Evolutionary conservation across 2,888 invertebrate genomes (phyloP).

Genomic region (Diaperis boleti): DNA sequence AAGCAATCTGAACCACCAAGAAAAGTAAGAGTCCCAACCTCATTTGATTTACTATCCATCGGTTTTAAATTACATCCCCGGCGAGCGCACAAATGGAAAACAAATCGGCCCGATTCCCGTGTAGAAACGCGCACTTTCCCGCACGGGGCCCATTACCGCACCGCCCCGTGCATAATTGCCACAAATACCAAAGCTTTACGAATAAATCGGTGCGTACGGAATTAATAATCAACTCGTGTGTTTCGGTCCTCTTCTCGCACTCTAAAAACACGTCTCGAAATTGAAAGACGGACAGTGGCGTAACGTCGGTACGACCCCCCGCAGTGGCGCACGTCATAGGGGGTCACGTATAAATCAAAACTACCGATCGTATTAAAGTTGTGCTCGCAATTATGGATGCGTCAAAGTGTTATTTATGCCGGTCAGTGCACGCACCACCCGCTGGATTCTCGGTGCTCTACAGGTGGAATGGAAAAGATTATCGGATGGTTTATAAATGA

Average conservation of each 20-base stretch:
- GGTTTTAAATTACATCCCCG: conserved; percentile 7
- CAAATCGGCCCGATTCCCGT: conserved; percentile 6
- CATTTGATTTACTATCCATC: not conserved
- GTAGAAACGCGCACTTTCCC: not conserved
- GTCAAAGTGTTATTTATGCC: conserved; percentile 65
- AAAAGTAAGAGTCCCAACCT: too few relatives aligned
- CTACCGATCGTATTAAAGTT: conserved; percentile 63
- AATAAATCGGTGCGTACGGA: conserved; percentile 58
- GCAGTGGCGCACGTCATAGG: conserved; percentile 59
- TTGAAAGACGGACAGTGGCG: conserved; percentile 46
- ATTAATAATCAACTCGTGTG: conserved; percentile 40
- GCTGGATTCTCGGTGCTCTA: conserved; percentile 48
- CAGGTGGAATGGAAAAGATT: conserved; percentile 48
- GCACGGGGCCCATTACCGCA: not conserved
- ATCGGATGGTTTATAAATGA: conserved; percentile 7
- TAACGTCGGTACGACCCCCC: conserved; percentile 58
- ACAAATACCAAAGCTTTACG: conserved; percentile 24
- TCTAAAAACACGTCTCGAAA: not conserved
- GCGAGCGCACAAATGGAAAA: conserved; percentile 8
- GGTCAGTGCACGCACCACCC: conserved; percentile 54
- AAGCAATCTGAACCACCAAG: too few relatives aligned
- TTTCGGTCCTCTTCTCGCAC: conserved; percentile 3
- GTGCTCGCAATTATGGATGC: conserved; percentile 64
- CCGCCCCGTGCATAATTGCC: conserved; percentile 19
- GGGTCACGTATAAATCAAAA: conserved; percentile 63